A percentile compares a stretch with the other conserved stretches of the same genome.
Evolutionary conservation across 2,113 vertebrate genomes (phyloP).

Genomic region (Neoarius graeffei): DNA sequence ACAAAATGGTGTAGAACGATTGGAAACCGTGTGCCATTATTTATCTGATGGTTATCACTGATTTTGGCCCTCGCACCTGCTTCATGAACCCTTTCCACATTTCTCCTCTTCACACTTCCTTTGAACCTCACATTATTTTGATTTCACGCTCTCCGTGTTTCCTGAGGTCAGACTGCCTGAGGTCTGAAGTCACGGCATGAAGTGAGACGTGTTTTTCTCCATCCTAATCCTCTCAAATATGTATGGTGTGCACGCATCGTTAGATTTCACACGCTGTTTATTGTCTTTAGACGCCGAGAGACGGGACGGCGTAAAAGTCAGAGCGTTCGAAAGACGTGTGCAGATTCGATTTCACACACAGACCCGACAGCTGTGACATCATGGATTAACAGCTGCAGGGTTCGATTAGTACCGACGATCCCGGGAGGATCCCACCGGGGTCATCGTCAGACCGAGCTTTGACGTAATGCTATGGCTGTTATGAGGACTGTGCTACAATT

Average conservation of each 20-base stretch:
- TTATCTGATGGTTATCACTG: conserved; percentile 9
- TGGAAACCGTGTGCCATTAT: conserved; percentile 19
- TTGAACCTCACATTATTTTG: conserved; percentile 36
- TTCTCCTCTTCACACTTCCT: conserved; percentile 33
- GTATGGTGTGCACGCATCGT: conserved; percentile 7
- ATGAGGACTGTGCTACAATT: neutral
- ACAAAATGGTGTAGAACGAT: neutral
- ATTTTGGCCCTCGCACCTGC: conserved; percentile 30
- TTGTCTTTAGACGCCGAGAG: conserved; percentile 21
- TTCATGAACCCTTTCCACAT: conserved; percentile 14
- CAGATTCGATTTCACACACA: conserved; percentile 22
- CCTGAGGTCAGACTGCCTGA: conserved; percentile 20
- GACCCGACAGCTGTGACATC: conserved; percentile 27
- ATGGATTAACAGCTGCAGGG: conserved; percentile 42
- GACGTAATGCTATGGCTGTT: conserved; percentile 2
- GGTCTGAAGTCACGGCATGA: conserved; percentile 31
- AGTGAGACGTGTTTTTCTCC: conserved; percentile 30
- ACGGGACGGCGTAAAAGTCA: neutral
- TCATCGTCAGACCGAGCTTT: neutral
- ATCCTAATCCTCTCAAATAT: conserved; percentile 27
- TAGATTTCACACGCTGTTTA: conserved; percentile 22
- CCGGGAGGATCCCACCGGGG: neutral
- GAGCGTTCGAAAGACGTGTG: neutral
- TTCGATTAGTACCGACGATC: neutral
- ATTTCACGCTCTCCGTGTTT: conserved; percentile 2